Percentiles rank a stretch among this genome's conserved stretches.
These are phyloP conservation scores for Parnassius mnemosyne DNA, from an alignment of 2,888 invertebrate species.

Conservation along the genomic window DNA sequence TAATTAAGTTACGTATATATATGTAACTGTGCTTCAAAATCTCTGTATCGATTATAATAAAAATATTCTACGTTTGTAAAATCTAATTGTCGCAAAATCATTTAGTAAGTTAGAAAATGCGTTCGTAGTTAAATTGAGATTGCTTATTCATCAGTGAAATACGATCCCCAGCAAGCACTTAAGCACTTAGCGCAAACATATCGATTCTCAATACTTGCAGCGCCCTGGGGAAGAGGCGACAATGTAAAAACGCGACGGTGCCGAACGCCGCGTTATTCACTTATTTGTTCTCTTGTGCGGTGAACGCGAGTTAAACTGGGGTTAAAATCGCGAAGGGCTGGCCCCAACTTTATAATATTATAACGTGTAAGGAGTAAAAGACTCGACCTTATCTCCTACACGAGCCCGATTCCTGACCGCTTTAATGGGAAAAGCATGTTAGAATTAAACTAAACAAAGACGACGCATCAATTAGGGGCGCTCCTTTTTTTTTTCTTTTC, in stretches of 20 bases:
- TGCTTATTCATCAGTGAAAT: conserved; percentile 70
- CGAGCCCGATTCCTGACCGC: conserved; percentile 75
- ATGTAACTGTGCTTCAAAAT: no score
- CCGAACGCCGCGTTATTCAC: conserved; percentile 61
- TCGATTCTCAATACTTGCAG: conserved; percentile 69
- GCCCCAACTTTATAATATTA: conserved; percentile 71
- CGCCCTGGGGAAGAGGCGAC: conserved; percentile 69
- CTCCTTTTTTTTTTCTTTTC: conserved; percentile 56
- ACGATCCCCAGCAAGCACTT: conserved; percentile 74
- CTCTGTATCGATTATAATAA: no score
- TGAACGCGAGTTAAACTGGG: conserved; percentile 62
- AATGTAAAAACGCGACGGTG: conserved; percentile 71
- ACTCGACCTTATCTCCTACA: conserved; percentile 74
- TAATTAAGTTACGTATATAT: no score
- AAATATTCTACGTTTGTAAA: no score
- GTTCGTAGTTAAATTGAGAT: conserved; percentile 51
- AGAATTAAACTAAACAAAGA: conserved; percentile 82
- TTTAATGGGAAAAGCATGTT: conserved; percentile 82
- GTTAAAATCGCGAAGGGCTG: conserved; percentile 58
- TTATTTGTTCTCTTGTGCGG: conserved; percentile 64
- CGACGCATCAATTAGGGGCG: conserved; percentile 80
- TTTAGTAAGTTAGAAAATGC: conserved; percentile 34
- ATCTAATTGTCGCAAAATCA: background rate
- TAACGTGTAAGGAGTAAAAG: conserved; percentile 79
- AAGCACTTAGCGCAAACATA: conserved; percentile 78